A percentile compares a stretch with the other conserved stretches of the same genome.
phyloP scores from a whole-genome alignment of 1,140 invertebrate species.

The Kradibia gibbosae region DNA sequence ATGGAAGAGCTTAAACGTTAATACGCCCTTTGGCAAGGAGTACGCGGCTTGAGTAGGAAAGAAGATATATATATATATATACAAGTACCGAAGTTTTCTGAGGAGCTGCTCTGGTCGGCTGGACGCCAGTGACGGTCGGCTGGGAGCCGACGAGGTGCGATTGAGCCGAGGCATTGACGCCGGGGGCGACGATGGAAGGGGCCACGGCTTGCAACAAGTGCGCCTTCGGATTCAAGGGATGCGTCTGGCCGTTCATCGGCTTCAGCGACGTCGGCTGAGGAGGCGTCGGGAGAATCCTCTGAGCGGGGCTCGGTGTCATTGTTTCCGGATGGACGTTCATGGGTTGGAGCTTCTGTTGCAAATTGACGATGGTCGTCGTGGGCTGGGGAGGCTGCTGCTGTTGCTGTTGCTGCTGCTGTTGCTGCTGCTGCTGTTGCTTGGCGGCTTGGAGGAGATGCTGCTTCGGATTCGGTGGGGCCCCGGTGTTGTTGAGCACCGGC shows the following conservation, averaged over 20 bases:
- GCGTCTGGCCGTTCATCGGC: conserved; percentile 66
- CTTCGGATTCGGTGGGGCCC: conserved; percentile 64
- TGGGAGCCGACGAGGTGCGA: conserved; percentile 65
- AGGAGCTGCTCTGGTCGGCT: conserved; percentile 62
- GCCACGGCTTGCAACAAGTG: conserved; percentile 71
- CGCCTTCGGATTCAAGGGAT: conserved; percentile 70
- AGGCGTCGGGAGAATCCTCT: conserved; percentile 63
- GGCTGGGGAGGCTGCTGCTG: conserved; percentile 61
- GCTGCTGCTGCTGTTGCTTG: conserved; percentile 61
- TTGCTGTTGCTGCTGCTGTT: conserved; percentile 60
- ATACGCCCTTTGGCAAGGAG: background rate
- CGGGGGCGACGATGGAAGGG: conserved; percentile 71
- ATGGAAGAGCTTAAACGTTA: conserved; percentile 7
- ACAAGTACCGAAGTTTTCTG: conserved; percentile 63
- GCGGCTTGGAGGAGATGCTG: conserved; percentile 67
- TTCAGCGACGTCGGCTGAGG: conserved; percentile 60
- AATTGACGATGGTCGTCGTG: conserved; percentile 63
- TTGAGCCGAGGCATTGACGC: conserved; percentile 76
- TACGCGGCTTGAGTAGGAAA: background rate
- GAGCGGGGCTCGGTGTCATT: conserved; percentile 55
- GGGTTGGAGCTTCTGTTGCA: conserved; percentile 62
- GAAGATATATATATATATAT: background rate
- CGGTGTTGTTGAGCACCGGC: conserved; percentile 65
- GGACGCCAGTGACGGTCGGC: conserved; percentile 61
- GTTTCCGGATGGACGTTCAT: conserved; percentile 60